Percentiles rank a stretch among this genome's conserved stretches.
phyloP scores from a whole-genome alignment of 2,888 invertebrate genomes.

The Parnassius apollo region DNA sequence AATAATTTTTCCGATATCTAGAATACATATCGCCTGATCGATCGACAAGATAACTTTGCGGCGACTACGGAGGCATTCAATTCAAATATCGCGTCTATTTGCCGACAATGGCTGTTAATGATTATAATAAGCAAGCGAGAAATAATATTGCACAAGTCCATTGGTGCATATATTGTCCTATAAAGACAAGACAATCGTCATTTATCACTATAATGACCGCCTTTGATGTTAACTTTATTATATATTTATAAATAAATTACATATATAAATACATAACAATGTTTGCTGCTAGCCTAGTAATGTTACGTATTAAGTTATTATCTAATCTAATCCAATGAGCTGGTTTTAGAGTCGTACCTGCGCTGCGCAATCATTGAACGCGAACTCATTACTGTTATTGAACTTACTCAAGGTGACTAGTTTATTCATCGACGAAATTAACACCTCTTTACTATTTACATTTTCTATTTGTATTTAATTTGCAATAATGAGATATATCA shows the following conservation, averaged over 20 bases:
- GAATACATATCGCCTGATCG: conserved; percentile 60
- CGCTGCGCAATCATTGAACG: conserved; percentile 33
- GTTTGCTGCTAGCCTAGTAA: conserved; percentile 32
- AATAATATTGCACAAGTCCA: conserved; percentile 71
- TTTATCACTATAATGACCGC: conserved; percentile 76
- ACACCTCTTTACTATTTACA: conserved; percentile 50
- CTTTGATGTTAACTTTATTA: conserved; percentile 74
- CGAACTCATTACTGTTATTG: conserved; percentile 43
- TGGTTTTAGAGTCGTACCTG: conserved; percentile 25
- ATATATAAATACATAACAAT: conserved; percentile 32
- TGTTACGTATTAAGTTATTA: conserved; percentile 33
- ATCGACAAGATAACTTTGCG: conserved; percentile 62
- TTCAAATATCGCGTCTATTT: conserved; percentile 67
- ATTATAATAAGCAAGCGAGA: conserved; percentile 63
- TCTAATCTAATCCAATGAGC: conserved; percentile 38
- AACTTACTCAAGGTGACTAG: conserved; percentile 60
- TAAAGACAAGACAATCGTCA: conserved; percentile 76
- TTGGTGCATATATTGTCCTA: conserved; percentile 71
- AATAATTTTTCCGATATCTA: conserved; percentile 55
- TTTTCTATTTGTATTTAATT: conserved; percentile 29
- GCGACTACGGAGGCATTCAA: conserved; percentile 69
- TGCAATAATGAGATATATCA: conserved; percentile 23
- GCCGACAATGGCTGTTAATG: conserved; percentile 76
- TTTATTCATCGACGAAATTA: conserved; percentile 60
- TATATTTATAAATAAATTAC: conserved; percentile 44